phyloP scores from a whole-genome alignment of 1,140 invertebrate species.

The Leptinotarsa texana region DNA sequence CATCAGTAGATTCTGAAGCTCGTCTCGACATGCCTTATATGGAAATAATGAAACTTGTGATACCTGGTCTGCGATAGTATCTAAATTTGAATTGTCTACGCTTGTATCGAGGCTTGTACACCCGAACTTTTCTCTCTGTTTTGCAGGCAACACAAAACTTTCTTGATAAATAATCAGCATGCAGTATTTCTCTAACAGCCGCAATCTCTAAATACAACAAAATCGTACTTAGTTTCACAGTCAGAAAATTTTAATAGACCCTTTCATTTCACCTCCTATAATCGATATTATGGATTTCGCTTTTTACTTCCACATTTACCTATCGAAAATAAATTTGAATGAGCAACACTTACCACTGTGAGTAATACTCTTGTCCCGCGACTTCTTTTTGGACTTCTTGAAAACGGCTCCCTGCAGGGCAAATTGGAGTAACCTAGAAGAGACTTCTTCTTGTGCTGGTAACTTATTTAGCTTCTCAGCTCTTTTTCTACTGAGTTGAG shows the following conservation, averaged over 20 bases:
- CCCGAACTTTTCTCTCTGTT: conserved; percentile 31
- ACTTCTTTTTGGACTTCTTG: conserved; percentile 47
- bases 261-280: too few species aligned
- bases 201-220: conserved; percentile 33
- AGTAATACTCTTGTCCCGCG: conserved; percentile 45
- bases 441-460: conserved; percentile 38
- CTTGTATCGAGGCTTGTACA: conserved; percentile 33
- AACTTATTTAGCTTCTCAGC: conserved; percentile 50
- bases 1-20: too few species aligned
- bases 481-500: conserved; percentile 52
- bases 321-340: not conserved
- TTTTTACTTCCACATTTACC: not conserved
- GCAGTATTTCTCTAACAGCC: conserved; percentile 35
- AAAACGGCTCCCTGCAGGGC: conserved; percentile 52
- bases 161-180: conserved; percentile 39
- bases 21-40: too few species aligned
- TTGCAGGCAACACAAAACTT: conserved; percentile 30
- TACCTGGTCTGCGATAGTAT: conserved; percentile 12
- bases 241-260: not conserved
- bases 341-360: conserved; percentile 44
- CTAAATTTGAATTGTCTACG: conserved; percentile 29
- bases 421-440: conserved; percentile 51
- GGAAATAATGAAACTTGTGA: conserved; percentile 14
- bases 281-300: too few species aligned
- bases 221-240: not conserved